Percentiles rank a stretch among this genome's conserved stretches.
Conservation (phyloP, 2,888 invertebrate genomes). For the Cephus pygmeus region DNA sequence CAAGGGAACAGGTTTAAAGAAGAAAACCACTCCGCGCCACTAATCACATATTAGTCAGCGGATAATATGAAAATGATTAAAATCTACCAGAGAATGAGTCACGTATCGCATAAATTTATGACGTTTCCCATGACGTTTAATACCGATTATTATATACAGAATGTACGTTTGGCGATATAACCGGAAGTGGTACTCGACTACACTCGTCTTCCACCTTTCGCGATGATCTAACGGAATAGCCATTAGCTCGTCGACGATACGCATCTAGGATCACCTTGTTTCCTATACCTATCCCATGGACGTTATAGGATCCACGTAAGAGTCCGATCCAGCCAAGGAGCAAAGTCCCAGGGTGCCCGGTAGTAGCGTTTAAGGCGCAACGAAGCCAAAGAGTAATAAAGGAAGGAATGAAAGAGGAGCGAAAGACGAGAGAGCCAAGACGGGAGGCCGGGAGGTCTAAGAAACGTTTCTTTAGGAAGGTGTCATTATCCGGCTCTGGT, state of each 20-base stretch:
- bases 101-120: constrained; percentile 2
- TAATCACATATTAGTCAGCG: constrained; percentile 10
- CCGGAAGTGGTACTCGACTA: not conserved
- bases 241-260: not conserved
- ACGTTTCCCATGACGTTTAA: not conserved
- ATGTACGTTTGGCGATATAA: not conserved
- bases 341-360: not conserved
- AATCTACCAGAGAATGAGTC: constrained; percentile 13
- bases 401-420: not conserved
- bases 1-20: not conserved
- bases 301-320: not conserved
- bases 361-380: not conserved
- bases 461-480: not conserved
- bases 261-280: not conserved
- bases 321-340: not conserved
- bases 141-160: not conserved
- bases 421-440: not conserved
- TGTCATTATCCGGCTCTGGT: not conserved
- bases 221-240: not conserved
- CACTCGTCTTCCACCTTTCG: not conserved
- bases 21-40: not conserved
- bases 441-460: not conserved
- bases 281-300: not conserved
- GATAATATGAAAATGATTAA: constrained; percentile 20
- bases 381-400: not conserved